Evolutionary conservation across 2,113 vertebrate genomes (phyloP), one percentile per base, ranked within the genome.

Genomic region (Malurus alboscapulatus): DNA sequence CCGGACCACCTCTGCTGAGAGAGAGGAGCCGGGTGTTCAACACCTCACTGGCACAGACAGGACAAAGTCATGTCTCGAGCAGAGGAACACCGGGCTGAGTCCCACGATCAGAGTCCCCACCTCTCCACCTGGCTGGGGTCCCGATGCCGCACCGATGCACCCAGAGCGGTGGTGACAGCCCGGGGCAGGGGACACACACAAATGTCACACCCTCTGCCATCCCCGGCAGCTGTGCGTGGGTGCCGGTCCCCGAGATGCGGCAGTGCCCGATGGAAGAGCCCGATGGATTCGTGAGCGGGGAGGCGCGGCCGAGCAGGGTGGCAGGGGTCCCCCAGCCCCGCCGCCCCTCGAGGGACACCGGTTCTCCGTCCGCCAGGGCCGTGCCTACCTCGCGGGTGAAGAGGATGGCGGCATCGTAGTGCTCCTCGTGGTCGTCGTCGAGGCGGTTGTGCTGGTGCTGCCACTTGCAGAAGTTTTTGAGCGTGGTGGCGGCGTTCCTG

Each of bases 391-490:
- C 98, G 72, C 99, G 98, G 90, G 99, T 99, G 98, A 99, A 99
- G 96, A 99, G 99, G 95, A 99, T 99, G 93, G 99, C 99, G 0
- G 99, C 99, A 6, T 99, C 99, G 4, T 99, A 98, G 93, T 99
- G 99, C 29, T 99, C 98, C 12, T 98, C 98, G 5, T 99, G 98
- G 77, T 99, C 98, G 2, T 99, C 99, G 4, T 98, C 98, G 54
- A 99, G 98, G 54, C 98, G 98, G 97, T 99, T 99, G 94, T 99
- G 99, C 86, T 99, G 99, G 91, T 99, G 99, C 96, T 99, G 99
- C 99, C 99, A 99, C 97, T 99, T 99, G 97, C 99, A 99, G 94
- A 99, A 99, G 97, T 98, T 99, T 97, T 99, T 99, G 68, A 99
- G 98, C 0, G 99, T 99, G 65, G 98, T 97, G 48, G 99, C 99